phyloP scores from a whole-genome alignment of 2,797 vertebrate species.

The Zenarchopterus dispar region DNA sequence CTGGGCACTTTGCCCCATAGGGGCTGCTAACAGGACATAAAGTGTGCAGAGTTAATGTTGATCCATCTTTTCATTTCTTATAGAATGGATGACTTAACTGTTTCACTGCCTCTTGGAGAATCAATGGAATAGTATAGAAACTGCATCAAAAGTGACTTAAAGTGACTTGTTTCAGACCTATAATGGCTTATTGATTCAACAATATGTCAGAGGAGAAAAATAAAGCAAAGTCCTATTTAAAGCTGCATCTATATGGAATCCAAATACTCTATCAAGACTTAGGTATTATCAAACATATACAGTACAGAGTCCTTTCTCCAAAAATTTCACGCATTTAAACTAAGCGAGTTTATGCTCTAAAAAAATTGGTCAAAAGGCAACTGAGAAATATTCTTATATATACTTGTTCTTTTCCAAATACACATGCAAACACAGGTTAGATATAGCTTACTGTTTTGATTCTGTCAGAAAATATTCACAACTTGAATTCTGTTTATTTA shows the following conservation, averaged over 20 bases:
- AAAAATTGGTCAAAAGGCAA: no score
- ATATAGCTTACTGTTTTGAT: no score
- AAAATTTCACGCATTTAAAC: no score
- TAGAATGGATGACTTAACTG: background rate
- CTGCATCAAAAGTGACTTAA: conserved; percentile 29
- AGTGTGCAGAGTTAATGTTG: background rate
- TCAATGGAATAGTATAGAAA: conserved; percentile 12
- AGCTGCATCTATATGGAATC: conserved; percentile 23
- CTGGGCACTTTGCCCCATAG: no score
- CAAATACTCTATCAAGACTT: conserved; percentile 21
- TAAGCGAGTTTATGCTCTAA: no score
- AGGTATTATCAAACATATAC: background rate
- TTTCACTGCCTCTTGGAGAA: background rate
- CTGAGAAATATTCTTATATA: no score
- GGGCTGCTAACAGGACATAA: background rate
- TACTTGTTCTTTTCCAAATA: no score
- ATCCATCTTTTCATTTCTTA: conserved; percentile 10
- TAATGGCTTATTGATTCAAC: conserved; percentile 51
- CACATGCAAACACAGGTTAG: no score
- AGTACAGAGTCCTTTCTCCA: no score
- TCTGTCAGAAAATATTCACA: no score
- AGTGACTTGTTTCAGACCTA: conserved; percentile 22
- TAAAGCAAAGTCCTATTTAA: conserved; percentile 6
- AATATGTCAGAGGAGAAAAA: conserved; percentile 12
- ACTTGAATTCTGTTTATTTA: no score